Evolutionary conservation across 92 coral and sea anemone genomes (phyloP), one percentile per base, ranked within the genome.

Genomic region (Porites cylindrica): DNA sequence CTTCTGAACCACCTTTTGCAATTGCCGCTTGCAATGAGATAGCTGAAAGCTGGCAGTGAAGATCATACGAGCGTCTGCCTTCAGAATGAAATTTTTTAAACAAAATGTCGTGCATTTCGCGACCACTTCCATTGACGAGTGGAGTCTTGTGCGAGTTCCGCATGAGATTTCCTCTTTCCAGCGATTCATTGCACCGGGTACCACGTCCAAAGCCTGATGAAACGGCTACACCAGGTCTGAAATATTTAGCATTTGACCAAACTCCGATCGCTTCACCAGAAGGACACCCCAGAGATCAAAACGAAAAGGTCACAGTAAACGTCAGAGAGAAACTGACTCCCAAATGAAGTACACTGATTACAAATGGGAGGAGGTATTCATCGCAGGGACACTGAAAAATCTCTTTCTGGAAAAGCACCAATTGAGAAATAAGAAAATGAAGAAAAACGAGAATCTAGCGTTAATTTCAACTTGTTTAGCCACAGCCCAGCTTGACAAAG

Each of bases 11-110:
- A 7, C 64, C 26, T 78, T 63, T 70, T 76, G 84, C 70, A 66
- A 53, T 77, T 86, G 82, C 56, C 56, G 82, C 80, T 66, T 74
- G 82, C 82, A 75, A 74, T 84, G 58, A 17, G 16, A 72, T 43
- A 72, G 77, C 61, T 81, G 85, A 59, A 51, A 67, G 89, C 65
- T 68, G 60, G 78, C 54, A 77, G 78, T 66, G 84, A 38, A 85
- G 86, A 82, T 90, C 86, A 80, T 85, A 85, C 77, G 80, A 87
- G 74, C 90, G 71, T 90, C 90, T 85, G 65, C 90, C 87, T 62
- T 72, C 80, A 64, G 87, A 70, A 73, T 80, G 92, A 70, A 84
- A 79, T 20, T 62, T 65, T 64, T 54, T 54, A 8, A 51, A 75
- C 75, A 80, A 85, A 80, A 51, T 58, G 66, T 62, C 83, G 80